phyloP scores from a whole-genome alignment of 1,140 invertebrate genomes.

The Zaprionus africanus region DNA sequence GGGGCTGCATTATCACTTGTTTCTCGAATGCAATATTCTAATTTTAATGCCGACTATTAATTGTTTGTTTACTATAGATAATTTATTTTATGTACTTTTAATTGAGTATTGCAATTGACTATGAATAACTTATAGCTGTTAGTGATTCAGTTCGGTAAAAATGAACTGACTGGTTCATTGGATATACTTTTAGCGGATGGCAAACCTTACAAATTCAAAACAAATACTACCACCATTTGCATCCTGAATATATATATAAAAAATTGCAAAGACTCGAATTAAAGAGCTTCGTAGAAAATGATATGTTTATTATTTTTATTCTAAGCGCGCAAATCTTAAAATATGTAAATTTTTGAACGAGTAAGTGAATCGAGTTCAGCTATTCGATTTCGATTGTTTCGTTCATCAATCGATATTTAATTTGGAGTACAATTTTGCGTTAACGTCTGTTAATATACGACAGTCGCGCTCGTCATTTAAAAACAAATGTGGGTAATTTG shows the following conservation, averaged over 20 bases:
- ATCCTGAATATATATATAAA: too few species aligned
- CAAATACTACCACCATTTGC: too few species aligned
- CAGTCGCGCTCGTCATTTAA: neutral
- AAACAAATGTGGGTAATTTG: neutral
- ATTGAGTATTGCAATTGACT: neutral
- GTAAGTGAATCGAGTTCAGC: neutral
- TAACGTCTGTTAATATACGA: constrained; percentile 7
- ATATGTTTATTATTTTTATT: too few species aligned
- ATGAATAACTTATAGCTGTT: neutral
- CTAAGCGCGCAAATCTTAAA: too few species aligned
- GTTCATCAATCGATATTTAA: constrained; percentile 11
- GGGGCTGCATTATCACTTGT: constrained; percentile 45
- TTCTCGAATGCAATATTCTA: neutral
- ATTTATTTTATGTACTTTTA: neutral
- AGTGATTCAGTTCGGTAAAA: neutral
- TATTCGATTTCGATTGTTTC: neutral
- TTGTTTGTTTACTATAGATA: neutral
- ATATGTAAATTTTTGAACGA: too few species aligned
- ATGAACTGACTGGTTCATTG: neutral
- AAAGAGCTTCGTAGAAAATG: too few species aligned
- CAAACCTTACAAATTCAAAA: too few species aligned
- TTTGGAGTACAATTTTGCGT: neutral
- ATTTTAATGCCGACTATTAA: neutral
- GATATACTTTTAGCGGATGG: neutral
- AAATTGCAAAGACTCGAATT: too few species aligned